These are phyloP conservation scores for Bacillus rossius DNA, from an alignment of 1,140 invertebrate genomes.

Conservation along the genomic window DNA sequence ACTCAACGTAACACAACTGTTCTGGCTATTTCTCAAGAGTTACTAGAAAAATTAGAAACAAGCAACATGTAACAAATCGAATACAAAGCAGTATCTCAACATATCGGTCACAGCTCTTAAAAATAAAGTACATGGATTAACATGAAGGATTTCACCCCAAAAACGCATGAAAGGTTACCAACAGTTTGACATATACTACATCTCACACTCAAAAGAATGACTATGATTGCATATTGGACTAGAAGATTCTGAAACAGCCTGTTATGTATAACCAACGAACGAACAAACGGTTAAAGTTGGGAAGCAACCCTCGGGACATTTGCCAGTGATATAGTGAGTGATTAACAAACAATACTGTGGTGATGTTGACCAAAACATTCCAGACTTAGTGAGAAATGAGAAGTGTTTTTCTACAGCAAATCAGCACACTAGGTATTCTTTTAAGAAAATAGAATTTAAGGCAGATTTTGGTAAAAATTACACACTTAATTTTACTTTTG, in stretches of 20 bases:
- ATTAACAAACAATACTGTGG: slow-evolving; percentile 11
- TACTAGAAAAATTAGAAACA: too few species aligned
- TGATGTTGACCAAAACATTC: slow-evolving; percentile 13
- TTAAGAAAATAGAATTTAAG: slow-evolving; percentile 60
- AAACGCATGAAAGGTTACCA: slow-evolving; percentile 34
- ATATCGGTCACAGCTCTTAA: too few species aligned
- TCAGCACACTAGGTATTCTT: slow-evolving; percentile 35
- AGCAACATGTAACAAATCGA: too few species aligned
- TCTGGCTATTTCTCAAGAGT: too few species aligned
- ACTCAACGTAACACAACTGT: too few species aligned
- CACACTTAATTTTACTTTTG: slow-evolving; percentile 50
- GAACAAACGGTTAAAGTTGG: slow-evolving; percentile 20
- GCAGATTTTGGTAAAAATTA: slow-evolving; percentile 58
- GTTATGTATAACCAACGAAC: slow-evolving; percentile 21
- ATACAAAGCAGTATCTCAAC: too few species aligned
- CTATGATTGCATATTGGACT: slow-evolving; percentile 21
- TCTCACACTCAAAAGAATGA: slow-evolving; percentile 40
- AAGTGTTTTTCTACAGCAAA: slow-evolving; percentile 32
- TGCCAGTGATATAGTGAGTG: slow-evolving; percentile 18
- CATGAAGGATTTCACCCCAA: slow-evolving; percentile 31
- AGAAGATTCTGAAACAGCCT: slow-evolving; percentile 24
- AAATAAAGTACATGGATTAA: background rate
- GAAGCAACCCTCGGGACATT: slow-evolving; percentile 21
- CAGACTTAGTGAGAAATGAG: slow-evolving; percentile 22
- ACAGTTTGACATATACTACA: slow-evolving; percentile 49